phyloP scores from a whole-genome alignment of 2,113 vertebrate species.

The Micromys minutus region DNA sequence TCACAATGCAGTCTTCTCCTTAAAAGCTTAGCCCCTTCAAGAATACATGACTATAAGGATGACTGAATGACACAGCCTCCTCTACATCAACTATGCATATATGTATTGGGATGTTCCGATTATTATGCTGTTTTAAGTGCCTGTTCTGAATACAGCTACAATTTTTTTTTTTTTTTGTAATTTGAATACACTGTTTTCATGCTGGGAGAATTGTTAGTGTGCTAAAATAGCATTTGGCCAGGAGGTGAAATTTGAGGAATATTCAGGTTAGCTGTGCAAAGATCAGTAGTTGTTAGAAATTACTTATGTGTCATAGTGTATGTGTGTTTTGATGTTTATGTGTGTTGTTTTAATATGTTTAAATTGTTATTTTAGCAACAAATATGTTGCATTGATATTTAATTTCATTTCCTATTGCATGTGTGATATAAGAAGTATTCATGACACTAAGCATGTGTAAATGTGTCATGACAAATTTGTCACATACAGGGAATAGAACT shows the following conservation, averaged over 20 bases:
- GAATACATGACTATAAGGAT: neutral
- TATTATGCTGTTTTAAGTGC: neutral
- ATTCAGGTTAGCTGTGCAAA: neutral
- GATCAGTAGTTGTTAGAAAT: neutral
- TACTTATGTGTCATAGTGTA: neutral
- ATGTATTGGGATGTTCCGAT: neutral
- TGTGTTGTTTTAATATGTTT: neutral
- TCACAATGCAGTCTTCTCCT: conserved; percentile 32
- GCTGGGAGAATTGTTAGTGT: neutral
- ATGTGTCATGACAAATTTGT: neutral
- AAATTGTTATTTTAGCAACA: neutral
- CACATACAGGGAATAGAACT: neutral
- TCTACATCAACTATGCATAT: neutral
- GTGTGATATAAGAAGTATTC: neutral
- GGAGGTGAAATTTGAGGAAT: neutral
- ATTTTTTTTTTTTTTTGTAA: neutral
- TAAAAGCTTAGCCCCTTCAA: conserved; percentile 6
- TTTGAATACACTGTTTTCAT: neutral
- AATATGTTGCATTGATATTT: neutral
- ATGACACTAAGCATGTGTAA: neutral
- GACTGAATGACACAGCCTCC: neutral
- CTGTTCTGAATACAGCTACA: neutral
- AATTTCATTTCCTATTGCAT: neutral
- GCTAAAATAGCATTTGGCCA: neutral
- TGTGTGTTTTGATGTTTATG: neutral